Evolutionary conservation across 1,140 invertebrate species (phyloP).

Genomic region (Trachymyrmex cornetzi): DNA sequence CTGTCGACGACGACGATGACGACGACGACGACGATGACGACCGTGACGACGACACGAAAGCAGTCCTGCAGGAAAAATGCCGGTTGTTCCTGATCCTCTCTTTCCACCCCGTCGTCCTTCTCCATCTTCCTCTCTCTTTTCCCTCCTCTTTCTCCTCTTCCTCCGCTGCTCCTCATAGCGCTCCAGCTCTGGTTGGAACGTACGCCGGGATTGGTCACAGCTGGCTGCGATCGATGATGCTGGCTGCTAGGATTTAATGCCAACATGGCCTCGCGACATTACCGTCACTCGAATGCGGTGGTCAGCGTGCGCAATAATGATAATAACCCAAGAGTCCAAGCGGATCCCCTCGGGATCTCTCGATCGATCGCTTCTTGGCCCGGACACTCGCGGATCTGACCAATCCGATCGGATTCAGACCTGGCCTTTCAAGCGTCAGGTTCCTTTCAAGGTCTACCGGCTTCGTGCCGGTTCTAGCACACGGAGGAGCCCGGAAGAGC

Average conservation of each 20-base stretch:
- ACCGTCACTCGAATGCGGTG: slow-evolving; percentile 10
- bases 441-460: background rate
- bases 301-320: slow-evolving; percentile 19
- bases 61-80: slow-evolving; percentile 60
- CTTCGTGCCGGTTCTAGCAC: background rate
- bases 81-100: slow-evolving; percentile 30
- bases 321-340: background rate
- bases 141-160: background rate
- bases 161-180: background rate
- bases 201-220: slow-evolving; percentile 76
- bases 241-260: slow-evolving; percentile 61
- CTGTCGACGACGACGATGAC: slow-evolving; percentile 3
- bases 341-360: background rate
- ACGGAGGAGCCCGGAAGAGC: background rate
- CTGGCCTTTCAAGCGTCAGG: background rate
- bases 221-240: slow-evolving; percentile 80
- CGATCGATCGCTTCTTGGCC: slow-evolving; percentile 14
- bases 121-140: background rate
- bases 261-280: slow-evolving; percentile 63
- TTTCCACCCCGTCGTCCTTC: slow-evolving; percentile 7
- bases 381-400: background rate
- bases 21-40: slow-evolving; percentile 7
- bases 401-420: background rate
- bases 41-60: slow-evolving; percentile 37
- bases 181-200: slow-evolving; percentile 58